Evolutionary conservation across 2,888 invertebrate species (phyloP).

Genomic region (Ochropleura leucogaster): DNA sequence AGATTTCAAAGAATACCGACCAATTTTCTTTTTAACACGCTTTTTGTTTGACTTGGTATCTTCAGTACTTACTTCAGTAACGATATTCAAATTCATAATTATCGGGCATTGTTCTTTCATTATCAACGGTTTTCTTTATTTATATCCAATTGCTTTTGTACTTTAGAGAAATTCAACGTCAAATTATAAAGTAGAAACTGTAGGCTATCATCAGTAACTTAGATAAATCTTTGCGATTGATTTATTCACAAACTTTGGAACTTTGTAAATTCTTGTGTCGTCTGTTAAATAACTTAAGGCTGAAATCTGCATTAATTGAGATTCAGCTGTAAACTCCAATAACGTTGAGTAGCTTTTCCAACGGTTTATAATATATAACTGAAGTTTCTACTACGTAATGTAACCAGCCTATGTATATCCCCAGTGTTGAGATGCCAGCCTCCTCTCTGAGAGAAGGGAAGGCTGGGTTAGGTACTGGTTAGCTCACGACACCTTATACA

Average conservation of each 20-base stretch:
- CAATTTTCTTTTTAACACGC: slow-evolving; percentile 45
- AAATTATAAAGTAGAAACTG: slow-evolving; percentile 3
- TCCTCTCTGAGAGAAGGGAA: neutral
- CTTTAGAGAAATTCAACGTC: neutral
- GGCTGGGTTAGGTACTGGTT: too few relatives aligned
- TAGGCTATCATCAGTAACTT: neutral
- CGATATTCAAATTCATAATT: slow-evolving; percentile 21
- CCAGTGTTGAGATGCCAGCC: neutral
- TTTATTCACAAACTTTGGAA: slow-evolving; percentile 3
- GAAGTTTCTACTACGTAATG: neutral
- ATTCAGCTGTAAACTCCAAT: slow-evolving; percentile 6
- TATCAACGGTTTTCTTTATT: slow-evolving; percentile 16
- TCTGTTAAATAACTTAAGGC: neutral
- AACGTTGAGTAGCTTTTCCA: neutral
- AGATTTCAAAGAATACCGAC: slow-evolving; percentile 51
- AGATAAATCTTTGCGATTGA: neutral
- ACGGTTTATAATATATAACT: neutral
- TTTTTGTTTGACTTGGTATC: slow-evolving; percentile 20
- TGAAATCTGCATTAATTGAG: neutral
- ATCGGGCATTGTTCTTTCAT: slow-evolving; percentile 17
- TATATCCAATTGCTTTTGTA: neutral
- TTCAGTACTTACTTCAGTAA: neutral
- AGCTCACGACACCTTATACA: too few relatives aligned
- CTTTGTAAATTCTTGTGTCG: neutral
- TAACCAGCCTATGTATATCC: neutral